Percentiles rank a stretch among this genome's conserved stretches.
Evolutionary conservation across 2,797 vertebrate genomes (phyloP).

Genomic region (Sus cebifrons): DNA sequence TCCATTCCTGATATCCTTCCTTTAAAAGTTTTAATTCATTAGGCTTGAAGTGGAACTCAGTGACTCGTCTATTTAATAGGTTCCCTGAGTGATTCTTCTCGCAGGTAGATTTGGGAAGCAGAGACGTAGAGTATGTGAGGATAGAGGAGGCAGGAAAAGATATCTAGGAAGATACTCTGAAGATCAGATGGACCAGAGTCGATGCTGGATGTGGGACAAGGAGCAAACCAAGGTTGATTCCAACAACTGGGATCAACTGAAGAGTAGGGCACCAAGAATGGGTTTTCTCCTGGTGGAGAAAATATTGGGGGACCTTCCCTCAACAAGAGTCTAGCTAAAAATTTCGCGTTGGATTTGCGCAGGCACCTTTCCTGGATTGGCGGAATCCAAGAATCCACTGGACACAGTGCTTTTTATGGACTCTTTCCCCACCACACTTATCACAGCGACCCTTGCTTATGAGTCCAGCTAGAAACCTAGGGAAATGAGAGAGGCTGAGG

Average conservation of each 20-base stretch:
- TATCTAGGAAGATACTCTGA: neutral
- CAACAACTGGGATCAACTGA: no score
- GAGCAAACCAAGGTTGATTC: neutral
- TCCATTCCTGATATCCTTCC: neutral
- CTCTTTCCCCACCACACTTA: neutral
- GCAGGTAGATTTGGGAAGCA: neutral
- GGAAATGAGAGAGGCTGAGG: neutral
- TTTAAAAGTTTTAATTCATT: neutral
- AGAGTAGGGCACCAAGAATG: no score
- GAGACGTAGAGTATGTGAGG: neutral
- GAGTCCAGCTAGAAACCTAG: neutral
- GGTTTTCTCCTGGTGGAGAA: neutral
- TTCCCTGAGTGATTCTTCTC: neutral
- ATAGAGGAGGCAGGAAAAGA: neutral
- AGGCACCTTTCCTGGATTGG: no score
- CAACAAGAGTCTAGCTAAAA: neutral
- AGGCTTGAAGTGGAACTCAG: neutral
- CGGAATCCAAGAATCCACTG: no score
- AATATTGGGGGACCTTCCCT: fast-evolving
- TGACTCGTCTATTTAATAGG: neutral
- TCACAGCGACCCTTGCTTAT: neutral
- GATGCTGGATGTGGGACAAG: neutral
- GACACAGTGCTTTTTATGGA: neutral
- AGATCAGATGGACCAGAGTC: neutral
- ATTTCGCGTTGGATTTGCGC: neutral